A percentile compares a stretch with the other conserved stretches of the same genome.
These are phyloP conservation scores for Oligia strigilis DNA, from an alignment of 2,888 invertebrate species.

Conservation along the genomic window DNA sequence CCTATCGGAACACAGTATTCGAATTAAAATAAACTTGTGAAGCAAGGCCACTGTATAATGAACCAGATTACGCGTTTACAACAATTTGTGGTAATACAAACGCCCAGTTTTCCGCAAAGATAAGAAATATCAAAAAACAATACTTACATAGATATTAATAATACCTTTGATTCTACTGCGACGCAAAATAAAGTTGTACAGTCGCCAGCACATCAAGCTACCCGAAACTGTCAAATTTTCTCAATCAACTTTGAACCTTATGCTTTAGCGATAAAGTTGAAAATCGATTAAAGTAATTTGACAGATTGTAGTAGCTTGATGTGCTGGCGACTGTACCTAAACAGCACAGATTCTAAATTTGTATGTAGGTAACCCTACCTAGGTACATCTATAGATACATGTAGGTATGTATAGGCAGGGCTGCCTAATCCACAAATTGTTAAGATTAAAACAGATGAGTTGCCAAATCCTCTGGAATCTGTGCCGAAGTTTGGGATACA, in stretches of 20 bases:
- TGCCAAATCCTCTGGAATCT: background rate
- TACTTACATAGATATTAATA: constrained; percentile 24
- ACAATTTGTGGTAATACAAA: constrained; percentile 30
- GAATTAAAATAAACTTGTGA: constrained; percentile 27
- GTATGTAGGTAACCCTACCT: background rate
- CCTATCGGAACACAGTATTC: background rate
- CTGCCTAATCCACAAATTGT: background rate
- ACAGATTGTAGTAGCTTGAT: no score
- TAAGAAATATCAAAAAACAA: constrained; percentile 38
- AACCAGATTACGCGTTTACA: constrained; percentile 37
- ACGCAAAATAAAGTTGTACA: background rate
- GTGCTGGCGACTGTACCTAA: no score
- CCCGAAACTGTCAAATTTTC: no score
- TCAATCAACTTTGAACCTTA: no score
- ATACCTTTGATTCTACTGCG: constrained; percentile 34
- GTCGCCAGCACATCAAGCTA: no score
- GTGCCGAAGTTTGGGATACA: background rate
- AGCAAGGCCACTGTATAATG: constrained; percentile 28
- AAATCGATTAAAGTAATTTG: no score
- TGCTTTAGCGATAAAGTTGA: no score
- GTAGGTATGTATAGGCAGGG: no score
- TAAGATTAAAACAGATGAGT: background rate
- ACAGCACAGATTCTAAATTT: constrained; percentile 7
- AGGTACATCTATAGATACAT: background rate
- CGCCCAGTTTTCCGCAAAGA: constrained; percentile 38